A percentile compares a stretch with the other conserved stretches of the same genome.
These are phyloP conservation scores for Ophonus ardosiacus DNA, from an alignment of 2,888 invertebrate species.

Conservation along the genomic window DNA sequence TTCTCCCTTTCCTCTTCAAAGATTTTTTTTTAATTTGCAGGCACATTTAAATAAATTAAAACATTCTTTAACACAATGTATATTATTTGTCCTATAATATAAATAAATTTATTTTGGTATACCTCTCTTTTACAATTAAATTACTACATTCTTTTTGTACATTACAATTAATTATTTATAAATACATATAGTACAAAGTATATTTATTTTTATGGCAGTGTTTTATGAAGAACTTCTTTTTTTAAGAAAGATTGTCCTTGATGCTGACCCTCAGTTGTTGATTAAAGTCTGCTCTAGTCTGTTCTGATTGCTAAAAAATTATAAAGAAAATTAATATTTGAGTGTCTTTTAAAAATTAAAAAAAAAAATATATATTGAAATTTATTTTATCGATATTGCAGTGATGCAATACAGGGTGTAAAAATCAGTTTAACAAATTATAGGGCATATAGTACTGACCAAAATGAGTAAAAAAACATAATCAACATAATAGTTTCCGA, in stretches of 20 bases:
- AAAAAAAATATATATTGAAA: too few species aligned
- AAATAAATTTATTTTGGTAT: background rate
- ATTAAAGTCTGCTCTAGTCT: conserved; percentile 49
- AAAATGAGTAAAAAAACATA: too few species aligned
- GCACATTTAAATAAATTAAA: too few species aligned
- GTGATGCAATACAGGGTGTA: too few species aligned
- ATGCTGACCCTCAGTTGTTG: conserved; percentile 50
- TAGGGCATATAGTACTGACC: too few species aligned
- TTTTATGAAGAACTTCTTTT: background rate
- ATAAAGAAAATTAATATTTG: background rate
- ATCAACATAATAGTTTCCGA: too few species aligned
- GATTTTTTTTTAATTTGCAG: too few species aligned
- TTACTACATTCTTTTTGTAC: conserved; percentile 34
- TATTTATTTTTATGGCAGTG: conserved; percentile 46
- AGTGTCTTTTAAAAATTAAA: background rate
- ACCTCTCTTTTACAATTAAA: conserved; percentile 16
- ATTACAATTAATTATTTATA: conserved; percentile 9
- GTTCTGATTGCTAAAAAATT: conserved; percentile 53
- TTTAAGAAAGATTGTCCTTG: conserved; percentile 48
- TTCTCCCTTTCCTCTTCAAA: too few species aligned
- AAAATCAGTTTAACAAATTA: too few species aligned
- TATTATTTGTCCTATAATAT: background rate
- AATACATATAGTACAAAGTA: conserved; percentile 40
- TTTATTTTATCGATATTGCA: too few species aligned
- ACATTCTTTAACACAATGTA: too few species aligned